These are phyloP conservation scores for Physella acuta DNA, from an alignment of 1,140 invertebrate species.

Conservation along the genomic window DNA sequence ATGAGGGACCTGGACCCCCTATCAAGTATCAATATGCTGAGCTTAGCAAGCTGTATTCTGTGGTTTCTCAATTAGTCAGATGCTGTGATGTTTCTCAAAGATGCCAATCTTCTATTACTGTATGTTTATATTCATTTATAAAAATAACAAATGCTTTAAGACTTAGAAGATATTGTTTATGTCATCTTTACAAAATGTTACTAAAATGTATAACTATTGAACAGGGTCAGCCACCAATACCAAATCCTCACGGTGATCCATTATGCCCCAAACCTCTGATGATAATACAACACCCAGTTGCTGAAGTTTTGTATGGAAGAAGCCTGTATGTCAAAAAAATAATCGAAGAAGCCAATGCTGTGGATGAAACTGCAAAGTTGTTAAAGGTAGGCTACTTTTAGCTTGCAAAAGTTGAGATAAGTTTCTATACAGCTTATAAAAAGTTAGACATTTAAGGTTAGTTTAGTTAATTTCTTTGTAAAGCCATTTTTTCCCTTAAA, in stretches of 20 bases:
- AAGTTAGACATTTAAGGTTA: too few relatives aligned
- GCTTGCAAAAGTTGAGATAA: too few relatives aligned
- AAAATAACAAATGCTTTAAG: too few relatives aligned
- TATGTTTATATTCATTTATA: slow-evolving; percentile 41
- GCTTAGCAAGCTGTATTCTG: slow-evolving; percentile 89
- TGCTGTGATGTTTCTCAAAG: slow-evolving; percentile 88
- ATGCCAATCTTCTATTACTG: slow-evolving; percentile 70
- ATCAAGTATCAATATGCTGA: slow-evolving; percentile 97
- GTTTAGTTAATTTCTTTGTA: too few relatives aligned
- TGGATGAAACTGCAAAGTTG: slow-evolving; percentile 86
- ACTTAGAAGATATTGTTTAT: background rate
- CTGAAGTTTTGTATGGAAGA: slow-evolving; percentile 79
- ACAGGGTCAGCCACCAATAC: slow-evolving; percentile 66
- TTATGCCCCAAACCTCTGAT: slow-evolving; percentile 71
- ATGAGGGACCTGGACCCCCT: slow-evolving; percentile 87
- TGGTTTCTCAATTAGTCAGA: slow-evolving; percentile 85
- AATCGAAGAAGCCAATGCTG: slow-evolving; percentile 88
- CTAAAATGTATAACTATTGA: background rate
- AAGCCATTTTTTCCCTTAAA: too few relatives aligned
- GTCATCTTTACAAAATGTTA: background rate
- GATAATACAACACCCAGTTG: slow-evolving; percentile 74
- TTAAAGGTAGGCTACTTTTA: slow-evolving; percentile 60
- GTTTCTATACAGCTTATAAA: too few relatives aligned
- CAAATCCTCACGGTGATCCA: slow-evolving; percentile 82
- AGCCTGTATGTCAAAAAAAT: slow-evolving; percentile 89